Evolutionary conservation across 2,888 invertebrate species (phyloP).

Genomic region (Drosophila mettleri): DNA sequence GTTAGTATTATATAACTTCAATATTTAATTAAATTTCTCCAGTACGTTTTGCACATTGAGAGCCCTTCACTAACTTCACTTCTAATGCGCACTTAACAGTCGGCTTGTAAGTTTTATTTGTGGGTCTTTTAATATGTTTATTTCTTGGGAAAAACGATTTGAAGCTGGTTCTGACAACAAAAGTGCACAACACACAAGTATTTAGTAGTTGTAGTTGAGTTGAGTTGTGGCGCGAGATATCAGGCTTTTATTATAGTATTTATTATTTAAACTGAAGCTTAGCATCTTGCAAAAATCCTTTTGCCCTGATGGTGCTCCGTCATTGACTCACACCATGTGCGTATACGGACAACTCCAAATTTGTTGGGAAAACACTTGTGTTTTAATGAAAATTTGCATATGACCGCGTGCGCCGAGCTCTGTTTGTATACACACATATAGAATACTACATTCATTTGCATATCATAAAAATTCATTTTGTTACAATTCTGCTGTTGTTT

Average conservation of each 20-base stretch:
- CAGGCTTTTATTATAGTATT: conserved; percentile 36
- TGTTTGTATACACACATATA: conserved; percentile 17
- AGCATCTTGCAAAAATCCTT: too few species aligned
- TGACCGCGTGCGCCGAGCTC: conserved; percentile 7
- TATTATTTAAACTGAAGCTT: conserved; percentile 25
- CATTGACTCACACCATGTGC: conserved; percentile 37
- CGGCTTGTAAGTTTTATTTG: conserved; percentile 41
- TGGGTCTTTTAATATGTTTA: conserved; percentile 10
- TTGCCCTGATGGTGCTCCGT: too few species aligned
- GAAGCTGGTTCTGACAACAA: neutral
- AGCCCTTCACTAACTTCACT: neutral
- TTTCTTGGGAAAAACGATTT: conserved; percentile 11
- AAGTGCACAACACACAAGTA: neutral
- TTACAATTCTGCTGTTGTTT: conserved; percentile 71
- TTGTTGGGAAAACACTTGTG: conserved; percentile 31
- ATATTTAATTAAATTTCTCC: conserved; percentile 4
- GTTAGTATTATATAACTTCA: neutral
- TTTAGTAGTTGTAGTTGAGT: too few species aligned
- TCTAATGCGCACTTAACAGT: conserved; percentile 30
- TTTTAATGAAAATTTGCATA: conserved; percentile 52
- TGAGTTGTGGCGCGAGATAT: conserved; percentile 1
- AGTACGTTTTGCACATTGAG: neutral
- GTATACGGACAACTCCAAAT: conserved; percentile 9
- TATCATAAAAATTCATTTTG: conserved; percentile 79
- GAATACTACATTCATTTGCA: conserved; percentile 59